A percentile compares a stretch with the other conserved stretches of the same genome.
These are phyloP conservation scores for Azemiops feae DNA, from an alignment of 2,113 vertebrate species.

Conservation along the genomic window DNA sequence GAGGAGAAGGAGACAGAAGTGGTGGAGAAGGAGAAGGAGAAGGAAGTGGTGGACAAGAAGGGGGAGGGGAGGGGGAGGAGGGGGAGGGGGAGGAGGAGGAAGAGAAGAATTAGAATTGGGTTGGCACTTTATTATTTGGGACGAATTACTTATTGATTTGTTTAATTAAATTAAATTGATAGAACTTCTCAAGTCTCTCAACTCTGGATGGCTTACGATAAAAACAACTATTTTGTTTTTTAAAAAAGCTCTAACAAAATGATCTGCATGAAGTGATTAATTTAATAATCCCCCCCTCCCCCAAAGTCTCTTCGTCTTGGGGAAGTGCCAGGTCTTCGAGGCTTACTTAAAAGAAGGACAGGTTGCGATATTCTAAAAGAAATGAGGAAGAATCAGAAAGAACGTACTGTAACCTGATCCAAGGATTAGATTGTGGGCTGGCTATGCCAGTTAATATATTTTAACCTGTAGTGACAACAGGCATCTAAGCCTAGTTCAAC, in stretches of 20 bases:
- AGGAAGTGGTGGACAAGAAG: no score
- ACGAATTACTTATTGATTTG: not conserved
- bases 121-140: not conserved
- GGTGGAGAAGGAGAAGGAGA: no score
- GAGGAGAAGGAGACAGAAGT: no score
- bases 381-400: not conserved
- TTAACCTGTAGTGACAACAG: not conserved
- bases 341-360: not conserved
- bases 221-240: not conserved
- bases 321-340: not conserved
- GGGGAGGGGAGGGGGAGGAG: accelerated
- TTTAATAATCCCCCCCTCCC: not conserved
- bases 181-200: not conserved
- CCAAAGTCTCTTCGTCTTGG: not conserved
- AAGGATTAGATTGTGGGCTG: not conserved
- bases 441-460: not conserved
- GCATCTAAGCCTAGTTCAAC: not conserved
- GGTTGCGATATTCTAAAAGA: not conserved
- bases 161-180: not conserved
- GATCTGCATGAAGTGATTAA: not conserved
- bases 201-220: not conserved
- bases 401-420: not conserved
- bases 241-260: not conserved
- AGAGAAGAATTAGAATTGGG: not conserved
- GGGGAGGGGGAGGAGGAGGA: accelerated